Percentiles rank a stretch among this genome's conserved stretches.
Conservation (phyloP, 1,140 invertebrate species). For the Bombyx mandarina region DNA sequence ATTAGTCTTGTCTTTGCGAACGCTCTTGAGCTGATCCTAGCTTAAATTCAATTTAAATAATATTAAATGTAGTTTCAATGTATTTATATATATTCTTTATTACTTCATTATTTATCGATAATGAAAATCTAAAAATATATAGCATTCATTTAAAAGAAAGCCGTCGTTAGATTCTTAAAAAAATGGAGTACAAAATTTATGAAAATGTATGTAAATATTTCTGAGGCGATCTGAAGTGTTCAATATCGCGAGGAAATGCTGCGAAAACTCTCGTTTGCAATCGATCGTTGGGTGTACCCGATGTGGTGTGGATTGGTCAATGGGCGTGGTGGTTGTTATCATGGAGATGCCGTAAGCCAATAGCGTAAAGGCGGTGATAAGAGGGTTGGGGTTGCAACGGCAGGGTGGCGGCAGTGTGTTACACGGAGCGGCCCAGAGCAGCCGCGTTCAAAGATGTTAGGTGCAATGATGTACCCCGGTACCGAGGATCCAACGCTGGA, state of each 20-base stretch:
- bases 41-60: too few relatives aligned
- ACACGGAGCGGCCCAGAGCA: slow-evolving; percentile 46
- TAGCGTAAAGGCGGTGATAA: slow-evolving; percentile 49
- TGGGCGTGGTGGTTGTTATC: slow-evolving; percentile 61
- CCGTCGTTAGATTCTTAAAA: too few relatives aligned
- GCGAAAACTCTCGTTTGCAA: slow-evolving; percentile 48
- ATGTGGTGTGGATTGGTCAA: slow-evolving; percentile 43
- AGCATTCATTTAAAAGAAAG: too few relatives aligned
- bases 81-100: too few relatives aligned
- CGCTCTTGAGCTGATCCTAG: too few relatives aligned
- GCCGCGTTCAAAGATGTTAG: slow-evolving; percentile 58
- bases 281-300: slow-evolving; percentile 58
- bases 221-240: slow-evolving; percentile 41
- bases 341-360: slow-evolving; percentile 48
- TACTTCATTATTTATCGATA: too few relatives aligned
- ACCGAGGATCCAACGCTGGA: slow-evolving; percentile 60
- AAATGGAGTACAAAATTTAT: too few relatives aligned
- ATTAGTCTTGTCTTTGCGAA: too few relatives aligned
- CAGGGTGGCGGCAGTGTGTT: slow-evolving; percentile 53
- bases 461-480: slow-evolving; percentile 67
- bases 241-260: slow-evolving; percentile 47
- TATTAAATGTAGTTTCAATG: too few relatives aligned
- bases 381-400: slow-evolving; percentile 51
- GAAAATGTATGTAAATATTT: too few relatives aligned
- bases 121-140: too few relatives aligned